Evolutionary conservation across 2,113 vertebrate species (phyloP), one percentile per base, ranked within the genome.

Genomic region (Toxotes jaculatrix): DNA sequence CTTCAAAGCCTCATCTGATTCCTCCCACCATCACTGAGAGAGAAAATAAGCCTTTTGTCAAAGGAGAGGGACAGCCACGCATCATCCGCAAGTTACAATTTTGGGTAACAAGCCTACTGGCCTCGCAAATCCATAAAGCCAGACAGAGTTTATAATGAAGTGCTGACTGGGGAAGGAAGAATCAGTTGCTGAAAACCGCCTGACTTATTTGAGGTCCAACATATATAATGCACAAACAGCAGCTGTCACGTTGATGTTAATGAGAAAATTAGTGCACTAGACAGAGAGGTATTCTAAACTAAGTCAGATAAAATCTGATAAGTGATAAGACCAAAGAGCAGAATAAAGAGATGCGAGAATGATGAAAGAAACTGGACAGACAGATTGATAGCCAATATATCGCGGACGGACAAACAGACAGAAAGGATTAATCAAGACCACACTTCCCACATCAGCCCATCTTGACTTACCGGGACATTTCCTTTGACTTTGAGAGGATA

Each of bases 1-100:
- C 87, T 91, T 91, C 84, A 93, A 90, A 90, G 91, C 69, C 75
- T 82, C 61, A 62, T 79, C 85, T 74, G 82, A 85, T 80, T 89
- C 86, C 72, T 87, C 59, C 73, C 73, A 74, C 88, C 78, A 72
- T 70, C 59, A 38, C 31, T n/a, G 68, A 81, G 67, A 60, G 69
- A 71, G 42, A 87, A 84, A 80, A 83, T 55, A 80, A 74, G 70
- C 34, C 62, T 84, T 38, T 75, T 81, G 83, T 81, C 60, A 75
- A 40, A 70, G 49, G 10, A 83, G 66, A 73, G n/a, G 62, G 60
- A 80, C 81, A 70, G 72, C 63, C 45, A 5, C 76, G 69, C 69
- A 34, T 85, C 83, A 88, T 43, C 43, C 56, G n/a, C 51, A 80
- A 91, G 73, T 70, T 85, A 71, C 8, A 42, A 34, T 82, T 79